Percentiles rank a stretch among this genome's conserved stretches.
Evolutionary conservation across 1,140 invertebrate genomes (phyloP).

Genomic region (Tribolium castaneum): DNA sequence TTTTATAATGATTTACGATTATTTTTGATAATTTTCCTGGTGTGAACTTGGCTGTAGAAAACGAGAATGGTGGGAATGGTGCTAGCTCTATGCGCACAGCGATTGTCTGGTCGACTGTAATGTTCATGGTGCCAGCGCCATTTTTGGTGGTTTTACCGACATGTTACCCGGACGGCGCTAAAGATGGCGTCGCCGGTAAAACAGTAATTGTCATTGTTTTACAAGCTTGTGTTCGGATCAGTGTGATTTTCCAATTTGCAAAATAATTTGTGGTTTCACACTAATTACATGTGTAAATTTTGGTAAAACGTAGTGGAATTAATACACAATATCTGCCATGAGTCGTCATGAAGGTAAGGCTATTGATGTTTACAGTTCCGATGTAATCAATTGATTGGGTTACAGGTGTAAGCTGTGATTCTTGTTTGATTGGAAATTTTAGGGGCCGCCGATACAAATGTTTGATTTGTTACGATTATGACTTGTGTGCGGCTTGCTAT

Average conservation of each 20-base stretch:
- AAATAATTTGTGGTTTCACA: neutral
- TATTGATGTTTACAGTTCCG: slow-evolving; percentile 24
- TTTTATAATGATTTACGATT: too few relatives aligned
- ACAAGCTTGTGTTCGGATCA: neutral
- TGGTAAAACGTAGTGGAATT: neutral
- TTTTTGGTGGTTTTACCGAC: too few relatives aligned
- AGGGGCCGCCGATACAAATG: slow-evolving; percentile 97
- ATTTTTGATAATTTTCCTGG: too few relatives aligned
- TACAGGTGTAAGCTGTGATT: slow-evolving; percentile 97
- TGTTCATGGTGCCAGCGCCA: too few relatives aligned
- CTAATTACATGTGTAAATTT: slow-evolving; percentile 12
- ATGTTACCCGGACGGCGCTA: neutral
- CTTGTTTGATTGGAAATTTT: slow-evolving; percentile 98
- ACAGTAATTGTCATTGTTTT: neutral
- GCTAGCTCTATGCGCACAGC: too few relatives aligned
- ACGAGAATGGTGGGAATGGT: too few relatives aligned
- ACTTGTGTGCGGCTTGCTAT: slow-evolving; percentile 96
- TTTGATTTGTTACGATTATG: slow-evolving; percentile 98
- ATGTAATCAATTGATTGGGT: slow-evolving; percentile 6
- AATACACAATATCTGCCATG: slow-evolving; percentile 40
- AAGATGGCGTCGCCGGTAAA: neutral
- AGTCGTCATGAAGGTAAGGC: slow-evolving; percentile 55
- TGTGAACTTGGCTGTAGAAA: too few relatives aligned
- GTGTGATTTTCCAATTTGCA: neutral
- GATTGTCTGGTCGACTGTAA: too few relatives aligned